These are phyloP conservation scores for Leptobrachium ailaonicum DNA, from an alignment of 2,113 vertebrate genomes.

Conservation along the genomic window DNA sequence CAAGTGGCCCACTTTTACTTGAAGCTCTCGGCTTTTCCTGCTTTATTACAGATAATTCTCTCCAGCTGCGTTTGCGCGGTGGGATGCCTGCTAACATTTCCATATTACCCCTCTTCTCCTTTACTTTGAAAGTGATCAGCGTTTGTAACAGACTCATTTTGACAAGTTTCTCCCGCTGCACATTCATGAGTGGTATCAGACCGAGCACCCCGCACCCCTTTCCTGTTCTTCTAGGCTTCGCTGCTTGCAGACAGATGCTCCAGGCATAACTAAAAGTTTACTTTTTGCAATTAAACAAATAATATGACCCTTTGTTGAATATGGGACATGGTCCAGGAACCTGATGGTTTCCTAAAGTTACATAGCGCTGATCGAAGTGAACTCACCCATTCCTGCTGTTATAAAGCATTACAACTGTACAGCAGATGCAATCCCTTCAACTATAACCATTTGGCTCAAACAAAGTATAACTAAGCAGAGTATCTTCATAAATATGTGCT, in stretches of 20 bases:
- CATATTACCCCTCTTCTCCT: constrained; percentile 22
- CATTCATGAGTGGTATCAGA: constrained; percentile 20
- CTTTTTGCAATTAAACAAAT: constrained; percentile 21
- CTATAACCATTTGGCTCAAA: too few species aligned
- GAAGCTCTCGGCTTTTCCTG: constrained; percentile 16
- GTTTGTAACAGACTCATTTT: constrained; percentile 15
- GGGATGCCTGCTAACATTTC: constrained; percentile 38
- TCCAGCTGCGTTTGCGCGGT: constrained; percentile 31
- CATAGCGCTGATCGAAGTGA: not conserved
- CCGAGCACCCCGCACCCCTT: not conserved
- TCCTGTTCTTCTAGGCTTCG: constrained; percentile 5
- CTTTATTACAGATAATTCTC: constrained; percentile 31
- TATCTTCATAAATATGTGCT: too few species aligned
- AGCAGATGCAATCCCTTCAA: not conserved
- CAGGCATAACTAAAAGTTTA: not conserved
- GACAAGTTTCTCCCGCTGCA: constrained; percentile 22
- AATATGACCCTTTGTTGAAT: constrained; percentile 21
- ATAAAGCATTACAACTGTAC: not conserved
- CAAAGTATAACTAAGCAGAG: too few species aligned
- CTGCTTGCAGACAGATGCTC: not conserved
- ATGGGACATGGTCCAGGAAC: constrained; percentile 14
- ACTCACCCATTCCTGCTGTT: not conserved
- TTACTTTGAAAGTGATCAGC: constrained; percentile 34
- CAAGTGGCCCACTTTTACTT: constrained; percentile 3
- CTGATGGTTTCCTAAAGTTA: constrained; percentile 7